Evolutionary conservation across 2,888 invertebrate genomes (phyloP), one percentile per base, ranked within the genome.

Genomic region (Eueremaeus valkanovi): DNA sequence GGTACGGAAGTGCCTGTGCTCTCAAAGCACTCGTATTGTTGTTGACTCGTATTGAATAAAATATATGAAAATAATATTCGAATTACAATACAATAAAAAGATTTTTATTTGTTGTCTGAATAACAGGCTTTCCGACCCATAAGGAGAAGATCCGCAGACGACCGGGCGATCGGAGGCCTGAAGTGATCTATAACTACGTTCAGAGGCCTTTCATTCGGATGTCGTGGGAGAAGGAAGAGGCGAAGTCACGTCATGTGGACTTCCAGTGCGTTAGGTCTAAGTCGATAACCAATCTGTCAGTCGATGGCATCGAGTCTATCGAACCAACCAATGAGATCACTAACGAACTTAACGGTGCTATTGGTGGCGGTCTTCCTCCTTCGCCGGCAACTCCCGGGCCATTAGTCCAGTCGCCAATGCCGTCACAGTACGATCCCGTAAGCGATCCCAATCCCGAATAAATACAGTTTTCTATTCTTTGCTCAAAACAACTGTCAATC

Each of bases 201-300:
- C 99, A 99, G 83, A 87, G 99, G 0, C 99, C 99, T 0, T 99
- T 99, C 84, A 93, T 99, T 74, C 95, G 97, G 82, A 95, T 95
- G 92, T 95, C 95, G 0, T 99, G 99, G 99, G 99, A 99, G 83
- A 99, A 99, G 82, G 99, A 99, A 82, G 99, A 99, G 82, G 98
- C 97, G 0, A 96, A 97, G 83, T 95, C 95, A 82, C 89, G 99
- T 0, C 99, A 99, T 83, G 99, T 99, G 0, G 99, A 99, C 84
- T 99, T 98, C 78, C 94, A 98, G 85, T 98, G 97, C 83, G 95
- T 98, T 75, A 97, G 96, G 84, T 95, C 95, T 3, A 97, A 98
- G 83, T 95, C 95, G 0, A 95, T 97, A 36, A 97, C 96, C 13
- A 97, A 98, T 85, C 85, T 98, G 78, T 95, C 95, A 6, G 66